Base-by-base conservation (phyloP, 35 echinoderm and acorn worm genomes). In the Acanthaster planci region DNA sequence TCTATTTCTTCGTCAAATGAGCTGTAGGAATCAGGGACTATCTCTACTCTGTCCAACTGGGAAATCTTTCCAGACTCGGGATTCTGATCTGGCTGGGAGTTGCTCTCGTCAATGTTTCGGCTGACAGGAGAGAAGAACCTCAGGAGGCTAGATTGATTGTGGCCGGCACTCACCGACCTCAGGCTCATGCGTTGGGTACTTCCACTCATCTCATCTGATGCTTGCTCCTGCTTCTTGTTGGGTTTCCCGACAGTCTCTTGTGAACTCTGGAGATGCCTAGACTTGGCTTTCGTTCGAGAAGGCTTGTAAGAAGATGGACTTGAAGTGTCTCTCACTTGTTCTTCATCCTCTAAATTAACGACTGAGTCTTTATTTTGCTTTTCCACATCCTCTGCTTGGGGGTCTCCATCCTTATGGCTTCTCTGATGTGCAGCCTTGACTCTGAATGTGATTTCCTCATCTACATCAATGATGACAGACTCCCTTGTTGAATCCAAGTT, bases 371-470 rank as follows among this genome's bases (percentile, higher is more conserved):
- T 37, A 32, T 85, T 39, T 38, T 85, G 58, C 36, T 85, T 39
- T 0, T 58, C 85, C 47, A 7, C 77, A 27, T 80, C 42, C 77
- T 80, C 54, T 40, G 1, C 38, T 37, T 77, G 39, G 8, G 23
- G 32, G 8, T 18, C 38, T 50, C 31, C 38, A 22, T 75, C 64
- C 18, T 72, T 26, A 8, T 23, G 18, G 38, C 30, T 40, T 27
- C 53, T 8, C 58, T 27, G 16, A 40, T 15, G 36, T 56, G n/a
- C 18, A 53, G 26, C 23, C 81, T 19, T 84, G 10, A 12, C 31
- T 60, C 7, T 60, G 35, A 60, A 84, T 38, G 32, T 60, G 39
- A 47, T 84, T 53, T 60, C 53, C n/a, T 37, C 53, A 84, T 84
- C 81, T 15, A 60, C 53, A 10, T 60, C 52, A 37, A 36, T 38